A percentile compares a stretch with the other conserved stretches of the same genome.
Evolutionary conservation across 92 coral and sea anemone species (phyloP).

Genomic region (Porites evermanni): DNA sequence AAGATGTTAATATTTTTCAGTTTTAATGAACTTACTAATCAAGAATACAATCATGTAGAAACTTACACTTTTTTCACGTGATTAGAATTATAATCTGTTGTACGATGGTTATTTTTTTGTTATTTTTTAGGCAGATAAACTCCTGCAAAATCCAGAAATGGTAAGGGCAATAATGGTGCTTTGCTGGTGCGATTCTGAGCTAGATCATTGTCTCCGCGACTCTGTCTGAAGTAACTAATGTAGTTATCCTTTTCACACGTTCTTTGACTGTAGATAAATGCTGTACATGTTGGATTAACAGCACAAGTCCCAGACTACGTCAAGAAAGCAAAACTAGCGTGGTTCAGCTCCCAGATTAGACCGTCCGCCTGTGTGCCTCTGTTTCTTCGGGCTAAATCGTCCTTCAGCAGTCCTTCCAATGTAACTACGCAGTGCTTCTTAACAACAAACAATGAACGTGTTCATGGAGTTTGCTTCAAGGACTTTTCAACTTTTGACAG

Average conservation of each 20-base stretch:
- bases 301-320: constrained; percentile 48
- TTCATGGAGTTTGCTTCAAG: constrained; percentile 61
- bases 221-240: not conserved
- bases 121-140: constrained; percentile 56
- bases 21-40: too few relatives aligned
- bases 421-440: constrained; percentile 6
- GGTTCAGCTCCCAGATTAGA: constrained; percentile 36
- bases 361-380: constrained; percentile 46
- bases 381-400: constrained; percentile 11
- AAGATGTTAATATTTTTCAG: too few relatives aligned
- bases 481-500: constrained; percentile 28
- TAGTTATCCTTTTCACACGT: not conserved
- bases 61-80: too few relatives aligned
- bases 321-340: constrained; percentile 44
- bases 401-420: not conserved
- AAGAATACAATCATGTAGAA: too few relatives aligned
- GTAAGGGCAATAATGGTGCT: constrained; percentile 32
- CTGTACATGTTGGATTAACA: constrained; percentile 62
- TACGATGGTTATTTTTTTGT: not conserved
- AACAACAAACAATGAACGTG: constrained; percentile 2
- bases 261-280: constrained; percentile 51
- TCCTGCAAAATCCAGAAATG: constrained; percentile 60
- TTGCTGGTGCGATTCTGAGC: not conserved
- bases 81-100: too few relatives aligned
- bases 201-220: too few relatives aligned